Conservation (phyloP, 2,113 vertebrate genomes). For the Alosa alosa region DNA sequence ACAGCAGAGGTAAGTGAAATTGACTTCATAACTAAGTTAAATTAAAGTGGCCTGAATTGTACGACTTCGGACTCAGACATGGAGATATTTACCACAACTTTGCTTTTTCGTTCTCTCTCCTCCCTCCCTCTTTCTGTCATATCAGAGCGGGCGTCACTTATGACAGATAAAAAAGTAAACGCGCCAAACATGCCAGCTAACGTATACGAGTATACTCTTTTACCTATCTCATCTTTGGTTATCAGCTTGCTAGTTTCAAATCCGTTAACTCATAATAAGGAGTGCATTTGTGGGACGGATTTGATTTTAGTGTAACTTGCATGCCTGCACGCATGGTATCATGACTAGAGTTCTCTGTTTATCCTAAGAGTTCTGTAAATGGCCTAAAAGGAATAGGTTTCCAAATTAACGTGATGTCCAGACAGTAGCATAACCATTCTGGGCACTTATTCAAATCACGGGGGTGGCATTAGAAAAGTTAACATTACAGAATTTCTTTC, state of each 20-base stretch:
- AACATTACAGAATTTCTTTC: too few relatives aligned
- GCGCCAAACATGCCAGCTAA: not conserved
- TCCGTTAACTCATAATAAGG: not conserved
- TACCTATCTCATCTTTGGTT: not conserved
- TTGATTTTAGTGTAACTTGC: not conserved
- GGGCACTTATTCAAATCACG: too few relatives aligned
- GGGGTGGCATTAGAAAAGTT: too few relatives aligned
- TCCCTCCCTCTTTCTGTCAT: not conserved
- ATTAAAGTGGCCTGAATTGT: not conserved
- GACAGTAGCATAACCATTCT: too few relatives aligned
- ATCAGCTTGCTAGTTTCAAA: not conserved
- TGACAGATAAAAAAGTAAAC: not conserved
- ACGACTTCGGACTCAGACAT: too few relatives aligned
- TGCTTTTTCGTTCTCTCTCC: not conserved
- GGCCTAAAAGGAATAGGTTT: too few relatives aligned
- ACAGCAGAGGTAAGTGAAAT: constrained; percentile 33
- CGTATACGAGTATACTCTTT: too few relatives aligned
- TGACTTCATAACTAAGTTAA: not conserved
- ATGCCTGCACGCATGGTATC: not conserved
- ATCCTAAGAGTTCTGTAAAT: too few relatives aligned
- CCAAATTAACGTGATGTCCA: too few relatives aligned
- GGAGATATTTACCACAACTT: not conserved
- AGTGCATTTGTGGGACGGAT: not conserved
- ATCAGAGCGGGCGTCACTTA: not conserved
- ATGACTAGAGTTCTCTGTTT: too few relatives aligned